Percentiles rank a stretch among this genome's conserved stretches.
phyloP scores from a whole-genome alignment of 2,113 vertebrate genomes.

The Melanostigma gelatinosum region DNA sequence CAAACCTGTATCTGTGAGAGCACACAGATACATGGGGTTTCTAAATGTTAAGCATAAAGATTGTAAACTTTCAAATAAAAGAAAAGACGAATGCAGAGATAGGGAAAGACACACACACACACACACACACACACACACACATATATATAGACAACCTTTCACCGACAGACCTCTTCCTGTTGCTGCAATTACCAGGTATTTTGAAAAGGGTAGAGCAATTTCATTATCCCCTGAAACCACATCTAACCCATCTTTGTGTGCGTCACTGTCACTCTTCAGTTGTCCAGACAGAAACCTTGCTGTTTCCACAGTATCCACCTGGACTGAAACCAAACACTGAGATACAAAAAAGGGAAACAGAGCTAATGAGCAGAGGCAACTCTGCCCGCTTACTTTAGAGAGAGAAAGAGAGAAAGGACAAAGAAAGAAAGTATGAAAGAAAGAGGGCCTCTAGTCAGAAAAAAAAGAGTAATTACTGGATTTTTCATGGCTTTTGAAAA shows the following conservation, averaged over 20 bases:
- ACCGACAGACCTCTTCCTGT: constrained; percentile 15
- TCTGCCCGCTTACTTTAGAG: neutral
- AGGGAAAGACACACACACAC: neutral
- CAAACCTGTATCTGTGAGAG: no score
- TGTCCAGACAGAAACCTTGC: constrained; percentile 23
- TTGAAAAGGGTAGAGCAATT: neutral
- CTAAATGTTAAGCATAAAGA: no score
- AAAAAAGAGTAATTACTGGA: neutral
- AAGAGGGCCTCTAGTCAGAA: neutral
- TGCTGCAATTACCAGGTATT: constrained; percentile 27
- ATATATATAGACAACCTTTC: constrained; percentile 6
- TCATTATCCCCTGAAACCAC: constrained; percentile 32
- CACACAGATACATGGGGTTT: neutral
- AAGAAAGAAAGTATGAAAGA: neutral
- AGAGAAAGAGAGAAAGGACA: neutral
- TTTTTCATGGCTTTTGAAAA: neutral
- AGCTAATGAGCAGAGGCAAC: constrained; percentile 27
- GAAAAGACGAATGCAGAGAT: neutral
- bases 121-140: neutral
- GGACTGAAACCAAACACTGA: constrained; percentile 1
- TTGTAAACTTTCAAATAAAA: neutral
- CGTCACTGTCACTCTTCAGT: constrained; percentile 16
- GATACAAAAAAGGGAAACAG: neutral
- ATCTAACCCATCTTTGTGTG: neutral
- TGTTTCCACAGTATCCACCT: neutral